phyloP scores from a whole-genome alignment of 2,797 vertebrate genomes.

The Falco columbarius region DNA sequence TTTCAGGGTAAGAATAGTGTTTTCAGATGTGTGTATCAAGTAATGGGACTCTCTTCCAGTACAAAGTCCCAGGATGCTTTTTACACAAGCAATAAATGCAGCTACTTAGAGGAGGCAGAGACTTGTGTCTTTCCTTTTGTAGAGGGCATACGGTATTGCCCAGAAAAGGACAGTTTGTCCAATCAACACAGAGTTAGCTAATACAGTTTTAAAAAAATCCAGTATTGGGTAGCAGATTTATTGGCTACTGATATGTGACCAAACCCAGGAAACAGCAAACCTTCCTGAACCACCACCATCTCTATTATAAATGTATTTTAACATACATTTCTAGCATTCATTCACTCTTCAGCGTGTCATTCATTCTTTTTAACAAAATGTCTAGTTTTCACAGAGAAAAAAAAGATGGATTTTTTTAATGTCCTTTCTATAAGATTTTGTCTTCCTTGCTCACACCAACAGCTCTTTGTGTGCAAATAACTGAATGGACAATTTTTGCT shows the following conservation, averaged over 20 bases:
- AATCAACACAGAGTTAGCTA: neutral
- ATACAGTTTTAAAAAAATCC: neutral
- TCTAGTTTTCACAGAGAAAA: neutral
- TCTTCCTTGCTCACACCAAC: neutral
- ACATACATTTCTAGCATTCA: neutral
- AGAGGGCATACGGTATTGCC: neutral
- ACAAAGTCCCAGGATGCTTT: neutral
- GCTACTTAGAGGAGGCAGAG: neutral
- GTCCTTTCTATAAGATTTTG: neutral
- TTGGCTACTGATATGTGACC: neutral
- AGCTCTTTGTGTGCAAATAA: neutral
- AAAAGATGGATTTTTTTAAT: neutral
- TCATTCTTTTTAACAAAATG: neutral
- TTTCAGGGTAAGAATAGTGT: neutral
- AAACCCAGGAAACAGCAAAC: neutral
- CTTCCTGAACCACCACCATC: neutral
- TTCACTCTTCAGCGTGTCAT: neutral
- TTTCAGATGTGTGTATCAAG: neutral
- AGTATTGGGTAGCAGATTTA: neutral
- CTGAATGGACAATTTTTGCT: neutral
- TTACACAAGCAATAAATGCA: neutral
- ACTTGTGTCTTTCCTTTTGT: neutral
- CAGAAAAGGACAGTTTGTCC: neutral
- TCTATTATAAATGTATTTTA: neutral
- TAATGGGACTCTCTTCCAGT: neutral